Percentiles rank a stretch among this genome's conserved stretches.
These are phyloP conservation scores for Idris sp. DNA, from an alignment of 1,140 invertebrate genomes.

Conservation along the genomic window DNA sequence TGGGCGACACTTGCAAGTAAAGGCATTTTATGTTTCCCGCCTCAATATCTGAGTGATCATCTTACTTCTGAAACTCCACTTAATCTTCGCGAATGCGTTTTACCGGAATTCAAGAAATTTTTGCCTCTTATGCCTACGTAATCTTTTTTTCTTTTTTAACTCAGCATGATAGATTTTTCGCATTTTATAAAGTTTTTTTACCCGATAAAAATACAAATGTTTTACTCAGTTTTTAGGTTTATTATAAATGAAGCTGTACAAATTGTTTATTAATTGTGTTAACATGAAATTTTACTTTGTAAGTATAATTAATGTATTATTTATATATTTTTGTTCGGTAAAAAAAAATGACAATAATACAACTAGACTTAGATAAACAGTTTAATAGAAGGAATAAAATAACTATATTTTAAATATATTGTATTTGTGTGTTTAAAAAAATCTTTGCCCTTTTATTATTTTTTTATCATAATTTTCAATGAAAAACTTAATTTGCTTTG, in stretches of 20 bases:
- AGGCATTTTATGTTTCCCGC: slow-evolving; percentile 79
- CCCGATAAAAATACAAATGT: neutral
- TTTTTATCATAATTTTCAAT: too few species aligned
- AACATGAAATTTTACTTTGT: neutral
- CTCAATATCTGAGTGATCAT: slow-evolving; percentile 80
- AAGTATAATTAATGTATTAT: too few species aligned
- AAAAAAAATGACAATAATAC: too few species aligned
- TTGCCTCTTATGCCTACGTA: slow-evolving; percentile 70
- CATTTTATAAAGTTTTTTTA: too few species aligned
- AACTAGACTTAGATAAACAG: too few species aligned
- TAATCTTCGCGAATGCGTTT: slow-evolving; percentile 73
- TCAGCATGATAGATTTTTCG: too few species aligned
- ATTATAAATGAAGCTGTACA: slow-evolving; percentile 9
- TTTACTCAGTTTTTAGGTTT: slow-evolving; percentile 3
- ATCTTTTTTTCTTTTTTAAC: slow-evolving; percentile 1
- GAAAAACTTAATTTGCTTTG: too few species aligned
- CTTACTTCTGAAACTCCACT: slow-evolving; percentile 73
- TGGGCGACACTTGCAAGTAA: slow-evolving; percentile 76
- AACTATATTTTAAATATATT: too few species aligned
- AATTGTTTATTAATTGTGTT: neutral
- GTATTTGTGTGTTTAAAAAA: too few species aligned
- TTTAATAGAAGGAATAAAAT: too few species aligned
- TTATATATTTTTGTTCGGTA: too few species aligned
- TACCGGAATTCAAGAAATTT: slow-evolving; percentile 76
- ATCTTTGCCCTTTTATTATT: too few species aligned